Percentiles rank a stretch among this genome's conserved stretches.
Conservation (phyloP, 2,113 vertebrate genomes). For the Hyaena hyaena region DNA sequence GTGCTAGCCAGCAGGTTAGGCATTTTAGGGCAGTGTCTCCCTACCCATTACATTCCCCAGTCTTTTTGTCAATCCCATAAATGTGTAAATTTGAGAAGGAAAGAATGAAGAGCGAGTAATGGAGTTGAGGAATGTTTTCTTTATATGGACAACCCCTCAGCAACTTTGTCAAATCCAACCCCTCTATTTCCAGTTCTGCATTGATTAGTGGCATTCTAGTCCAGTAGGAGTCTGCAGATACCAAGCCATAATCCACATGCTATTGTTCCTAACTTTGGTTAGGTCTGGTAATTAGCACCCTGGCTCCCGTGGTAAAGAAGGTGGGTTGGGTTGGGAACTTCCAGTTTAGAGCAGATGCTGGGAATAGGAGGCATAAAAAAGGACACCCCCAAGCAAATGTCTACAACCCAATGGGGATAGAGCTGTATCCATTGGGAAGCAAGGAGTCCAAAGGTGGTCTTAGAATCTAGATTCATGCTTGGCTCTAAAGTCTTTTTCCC, state of each 20-base stretch:
- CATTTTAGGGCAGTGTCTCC: not conserved
- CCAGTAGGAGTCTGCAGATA: not conserved
- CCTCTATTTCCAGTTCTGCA: not conserved
- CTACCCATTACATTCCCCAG: not conserved
- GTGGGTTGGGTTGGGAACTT: not conserved
- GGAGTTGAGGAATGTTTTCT: not conserved
- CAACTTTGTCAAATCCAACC: not conserved
- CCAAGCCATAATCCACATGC: not conserved
- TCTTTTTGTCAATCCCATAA: not conserved
- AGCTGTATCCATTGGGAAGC: not conserved
- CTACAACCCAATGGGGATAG: not conserved
- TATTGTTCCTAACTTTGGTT: not conserved
- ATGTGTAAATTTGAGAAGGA: constrained; percentile 38
- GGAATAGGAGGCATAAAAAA: not conserved
- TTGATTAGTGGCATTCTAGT: not conserved
- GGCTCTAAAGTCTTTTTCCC: not conserved
- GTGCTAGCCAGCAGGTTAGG: not conserved
- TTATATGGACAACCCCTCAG: not conserved
- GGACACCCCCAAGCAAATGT: not conserved
- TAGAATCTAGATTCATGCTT: not conserved
- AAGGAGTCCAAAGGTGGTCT: not conserved
- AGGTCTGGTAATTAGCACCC: not conserved
- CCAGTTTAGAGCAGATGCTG: not conserved
- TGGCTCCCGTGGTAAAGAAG: not conserved
- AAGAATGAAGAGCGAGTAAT: not conserved